phyloP scores from a whole-genome alignment of 2,888 invertebrate genomes.

The Lordiphosa fenestrarum region DNA sequence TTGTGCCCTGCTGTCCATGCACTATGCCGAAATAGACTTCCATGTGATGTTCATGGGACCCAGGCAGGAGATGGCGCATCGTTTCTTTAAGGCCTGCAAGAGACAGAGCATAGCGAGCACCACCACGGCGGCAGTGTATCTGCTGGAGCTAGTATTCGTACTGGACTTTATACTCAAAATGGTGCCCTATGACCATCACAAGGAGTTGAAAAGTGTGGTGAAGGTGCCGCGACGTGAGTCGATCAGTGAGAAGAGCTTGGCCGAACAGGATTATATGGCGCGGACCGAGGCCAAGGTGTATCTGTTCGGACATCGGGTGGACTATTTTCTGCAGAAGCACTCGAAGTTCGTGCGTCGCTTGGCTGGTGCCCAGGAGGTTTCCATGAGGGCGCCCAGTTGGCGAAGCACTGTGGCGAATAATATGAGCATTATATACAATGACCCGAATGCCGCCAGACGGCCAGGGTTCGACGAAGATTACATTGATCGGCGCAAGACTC shows the following conservation, averaged over 20 bases:
- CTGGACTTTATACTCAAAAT: constrained; percentile 1
- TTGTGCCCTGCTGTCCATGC: constrained; percentile 44
- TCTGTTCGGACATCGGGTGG: background rate
- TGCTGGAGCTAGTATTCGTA: constrained; percentile 30
- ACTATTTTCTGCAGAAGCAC: background rate
- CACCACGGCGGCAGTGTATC: constrained; percentile 30
- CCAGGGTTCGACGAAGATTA: too few species aligned
- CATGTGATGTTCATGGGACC: constrained; percentile 61
- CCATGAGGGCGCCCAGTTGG: constrained; percentile 1
- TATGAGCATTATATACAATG: background rate
- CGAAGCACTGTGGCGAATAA: too few species aligned
- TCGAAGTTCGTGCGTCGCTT: background rate
- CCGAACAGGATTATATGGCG: background rate
- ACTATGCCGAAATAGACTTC: constrained; percentile 59
- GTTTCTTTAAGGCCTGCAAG: constrained; percentile 47
- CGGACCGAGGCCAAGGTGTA: constrained; percentile 1
- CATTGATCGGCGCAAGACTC: too few species aligned
- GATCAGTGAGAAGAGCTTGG: background rate
- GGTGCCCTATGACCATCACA: constrained; percentile 3
- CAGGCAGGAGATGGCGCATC: constrained; percentile 45
- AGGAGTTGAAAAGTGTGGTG: background rate
- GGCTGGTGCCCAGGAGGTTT: background rate
- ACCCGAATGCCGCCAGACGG: background rate
- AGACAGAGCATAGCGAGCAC: constrained; percentile 47
- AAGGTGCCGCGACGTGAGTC: too few species aligned